Evolutionary conservation across 2,888 invertebrate species (phyloP).

Genomic region (Criorhina ranunculi): DNA sequence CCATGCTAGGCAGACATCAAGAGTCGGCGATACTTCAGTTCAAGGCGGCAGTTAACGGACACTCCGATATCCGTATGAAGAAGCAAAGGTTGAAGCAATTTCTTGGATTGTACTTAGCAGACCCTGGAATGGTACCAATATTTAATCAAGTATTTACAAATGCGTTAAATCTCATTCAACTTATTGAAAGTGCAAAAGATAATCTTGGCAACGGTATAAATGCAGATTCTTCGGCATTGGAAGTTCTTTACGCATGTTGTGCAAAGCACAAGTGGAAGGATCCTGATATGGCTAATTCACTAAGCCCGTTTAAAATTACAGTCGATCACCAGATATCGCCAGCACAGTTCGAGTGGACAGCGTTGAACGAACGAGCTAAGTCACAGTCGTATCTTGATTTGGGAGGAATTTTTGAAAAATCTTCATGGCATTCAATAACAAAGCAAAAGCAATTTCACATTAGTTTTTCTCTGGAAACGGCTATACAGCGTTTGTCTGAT

Average conservation of each 20-base stretch:
- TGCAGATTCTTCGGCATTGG: conserved; percentile 80
- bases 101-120: conserved; percentile 78
- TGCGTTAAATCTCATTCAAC: conserved; percentile 79
- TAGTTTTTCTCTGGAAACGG: conserved; percentile 82
- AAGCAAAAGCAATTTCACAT: conserved; percentile 84
- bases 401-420: conserved; percentile 82
- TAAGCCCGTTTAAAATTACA: conserved; percentile 81
- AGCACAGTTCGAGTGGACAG: conserved; percentile 90
- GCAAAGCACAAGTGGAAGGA: conserved; percentile 83
- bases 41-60: conserved; percentile 81
- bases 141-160: conserved; percentile 82
- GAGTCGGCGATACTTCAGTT: conserved; percentile 87
- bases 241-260: conserved; percentile 82
- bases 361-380: conserved; percentile 85
- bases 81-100: conserved; percentile 80
- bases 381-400: conserved; percentile 83
- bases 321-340: conserved; percentile 85
- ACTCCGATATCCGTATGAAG: conserved; percentile 81
- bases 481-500: conserved; percentile 81
- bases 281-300: conserved; percentile 79
- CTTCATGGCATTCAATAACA: conserved; percentile 82
- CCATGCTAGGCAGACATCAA: conserved; percentile 88
- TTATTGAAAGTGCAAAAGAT: conserved; percentile 79
- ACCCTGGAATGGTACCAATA: conserved; percentile 78
- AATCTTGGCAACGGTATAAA: conserved; percentile 77